Evolutionary conservation across 2,113 vertebrate genomes (phyloP), one percentile per base, ranked within the genome.

Genomic region (Planiliza haematocheilus): DNA sequence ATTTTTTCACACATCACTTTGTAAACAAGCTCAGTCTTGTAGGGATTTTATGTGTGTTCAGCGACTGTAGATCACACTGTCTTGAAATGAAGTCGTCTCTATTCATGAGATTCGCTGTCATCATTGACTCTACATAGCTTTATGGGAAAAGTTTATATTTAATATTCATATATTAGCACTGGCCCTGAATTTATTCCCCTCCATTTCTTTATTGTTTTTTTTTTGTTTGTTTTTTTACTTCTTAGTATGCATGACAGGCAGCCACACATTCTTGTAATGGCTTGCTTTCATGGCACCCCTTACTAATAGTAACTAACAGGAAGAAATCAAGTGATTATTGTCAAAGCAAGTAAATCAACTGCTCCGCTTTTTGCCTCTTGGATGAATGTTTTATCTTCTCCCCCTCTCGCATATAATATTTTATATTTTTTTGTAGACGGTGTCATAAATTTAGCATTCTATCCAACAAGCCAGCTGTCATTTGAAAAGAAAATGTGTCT

Each of bases 71-170:
- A 43, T 65, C 16, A 38, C 20, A 24, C 36, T 65, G 63, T 38
- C 21, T 74, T 76, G 57, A 68, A 56, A 41, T 36, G 57, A 39
- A 39, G 66, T 36, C 39, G 48, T 58, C 42, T 87, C 65, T 86
- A 89, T 89, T 89, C 81, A 89, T 80, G 79, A 87, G 76, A 65
- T 81, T 73, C 41, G 36, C 66, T 76, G 68, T 84, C 77, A 85
- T 89, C 80, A 87, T 57, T 37, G 67, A 66, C 73, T 81, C 68
- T 55, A 37, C 83, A 51, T 67, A 68, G 64, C 73, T 85, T 87
- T 73, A 79, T 77, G 21, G 37, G 51, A 74, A 71, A 74, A 20
- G 68, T 79, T 80, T 68, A 67, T 79, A 78, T 82, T 57, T 59
- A 78, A 82, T 82, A 86, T 87, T 86, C 74, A 87, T 81, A 73